Evolutionary conservation across 2,113 vertebrate genomes (phyloP).

Genomic region (Lichenostomus cassidix): DNA sequence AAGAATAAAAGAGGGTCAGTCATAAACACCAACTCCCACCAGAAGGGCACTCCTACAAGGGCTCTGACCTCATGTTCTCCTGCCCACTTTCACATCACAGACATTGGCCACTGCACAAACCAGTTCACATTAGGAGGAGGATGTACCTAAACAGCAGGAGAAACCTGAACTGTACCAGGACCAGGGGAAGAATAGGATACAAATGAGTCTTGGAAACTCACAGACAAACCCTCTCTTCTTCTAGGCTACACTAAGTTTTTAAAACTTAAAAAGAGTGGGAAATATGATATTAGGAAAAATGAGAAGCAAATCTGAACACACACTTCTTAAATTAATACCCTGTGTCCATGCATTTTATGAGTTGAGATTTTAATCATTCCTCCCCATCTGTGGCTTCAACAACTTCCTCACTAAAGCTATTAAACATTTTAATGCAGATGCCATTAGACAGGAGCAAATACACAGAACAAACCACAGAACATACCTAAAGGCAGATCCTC

Average conservation of each 20-base stretch:
- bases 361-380: neutral
- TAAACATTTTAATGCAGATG: neutral
- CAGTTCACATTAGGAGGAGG: neutral
- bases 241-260: neutral
- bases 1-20: neutral
- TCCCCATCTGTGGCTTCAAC: neutral
- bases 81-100: neutral
- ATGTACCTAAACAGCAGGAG: neutral
- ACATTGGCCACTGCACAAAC: accelerated
- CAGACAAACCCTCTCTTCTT: neutral
- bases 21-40: neutral
- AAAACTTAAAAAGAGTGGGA: neutral
- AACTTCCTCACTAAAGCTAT: neutral
- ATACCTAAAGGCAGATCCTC: accelerated
- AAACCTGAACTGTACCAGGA: neutral
- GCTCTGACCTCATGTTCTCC: neutral
- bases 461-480: neutral
- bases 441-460: neutral
- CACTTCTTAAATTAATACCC: neutral
- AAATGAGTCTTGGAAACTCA: neutral
- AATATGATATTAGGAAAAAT: neutral
- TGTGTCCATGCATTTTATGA: neutral
- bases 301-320: neutral
- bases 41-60: neutral
- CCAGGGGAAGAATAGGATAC: neutral